These are phyloP conservation scores for Tubiluchus corallicola DNA, from an alignment of 2,888 invertebrate genomes.

Conservation along the genomic window DNA sequence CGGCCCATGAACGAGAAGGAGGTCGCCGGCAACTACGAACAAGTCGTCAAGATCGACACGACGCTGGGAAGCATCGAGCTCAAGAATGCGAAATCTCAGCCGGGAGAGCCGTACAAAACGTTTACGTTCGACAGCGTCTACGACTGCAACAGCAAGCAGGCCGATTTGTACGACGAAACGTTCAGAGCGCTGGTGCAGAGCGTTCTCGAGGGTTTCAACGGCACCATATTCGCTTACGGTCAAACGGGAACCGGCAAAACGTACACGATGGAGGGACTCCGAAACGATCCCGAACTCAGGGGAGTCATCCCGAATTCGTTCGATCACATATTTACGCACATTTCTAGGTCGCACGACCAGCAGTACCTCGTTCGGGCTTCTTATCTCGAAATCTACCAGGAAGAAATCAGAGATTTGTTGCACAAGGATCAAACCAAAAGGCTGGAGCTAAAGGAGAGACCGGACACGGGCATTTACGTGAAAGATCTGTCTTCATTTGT, in stretches of 20 bases:
- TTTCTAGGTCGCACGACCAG: conserved; percentile 69
- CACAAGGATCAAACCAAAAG: conserved; percentile 46
- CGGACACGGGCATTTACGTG: conserved; percentile 75
- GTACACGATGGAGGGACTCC: conserved; percentile 34
- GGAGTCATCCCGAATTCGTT: conserved; percentile 92
- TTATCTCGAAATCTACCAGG: conserved; percentile 88
- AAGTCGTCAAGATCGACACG: conserved; percentile 57
- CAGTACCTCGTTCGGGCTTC: conserved; percentile 90
- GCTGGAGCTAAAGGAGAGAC: conserved; percentile 53
- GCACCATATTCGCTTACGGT: conserved; percentile 97
- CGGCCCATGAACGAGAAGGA: conserved; percentile 83
- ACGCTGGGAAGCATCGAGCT: conserved; percentile 78
- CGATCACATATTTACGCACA: conserved; percentile 90
- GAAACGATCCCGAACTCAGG: conserved; percentile 43
- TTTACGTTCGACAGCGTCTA: conserved; percentile 98
- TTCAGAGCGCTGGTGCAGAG: conserved; percentile 84
- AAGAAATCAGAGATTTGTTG: conserved; percentile 44
- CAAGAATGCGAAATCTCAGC: conserved; percentile 54
- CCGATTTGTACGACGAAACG: conserved; percentile 84
- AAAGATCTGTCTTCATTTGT: conserved; percentile 85
- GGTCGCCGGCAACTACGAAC: conserved; percentile 44
- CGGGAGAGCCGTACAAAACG: conserved; percentile 52
- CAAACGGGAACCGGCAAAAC: conserved; percentile 82
- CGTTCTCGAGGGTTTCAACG: conserved; percentile 92
- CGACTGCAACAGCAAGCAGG: conserved; percentile 70